Conservation (phyloP, 1,140 invertebrate species). For the Drosophila gunungcola region DNA sequence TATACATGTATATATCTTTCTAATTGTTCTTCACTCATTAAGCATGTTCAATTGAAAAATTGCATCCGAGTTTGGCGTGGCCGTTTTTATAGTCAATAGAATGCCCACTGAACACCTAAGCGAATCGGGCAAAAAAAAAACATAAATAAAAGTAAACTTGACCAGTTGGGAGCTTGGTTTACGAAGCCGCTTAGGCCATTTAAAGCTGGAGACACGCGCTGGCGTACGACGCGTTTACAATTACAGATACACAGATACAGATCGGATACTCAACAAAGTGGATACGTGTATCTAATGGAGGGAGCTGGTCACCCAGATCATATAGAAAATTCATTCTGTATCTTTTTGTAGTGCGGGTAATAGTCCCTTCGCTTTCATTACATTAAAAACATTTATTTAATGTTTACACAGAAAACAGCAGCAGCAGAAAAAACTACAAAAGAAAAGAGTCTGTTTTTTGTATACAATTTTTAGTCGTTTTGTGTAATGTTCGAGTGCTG, state of each 20-base stretch:
- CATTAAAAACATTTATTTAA: constrained; percentile 43
- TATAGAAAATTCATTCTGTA: constrained; percentile 10
- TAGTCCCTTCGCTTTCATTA: constrained; percentile 6
- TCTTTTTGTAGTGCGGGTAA: background rate
- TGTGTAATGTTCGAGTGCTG: constrained; percentile 13
- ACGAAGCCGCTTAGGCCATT: constrained; percentile 36
- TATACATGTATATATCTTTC: constrained; percentile 17
- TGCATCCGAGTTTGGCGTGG: constrained; percentile 62
- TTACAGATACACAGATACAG: constrained; percentile 55
- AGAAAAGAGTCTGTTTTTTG: constrained; percentile 37
- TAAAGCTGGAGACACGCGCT: constrained; percentile 60
- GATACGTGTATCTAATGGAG: constrained; percentile 41
- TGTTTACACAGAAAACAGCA: constrained; percentile 54
- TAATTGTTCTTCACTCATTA: constrained; percentile 59
- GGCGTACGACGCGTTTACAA: constrained; percentile 48
- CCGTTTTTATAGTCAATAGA: constrained; percentile 34
- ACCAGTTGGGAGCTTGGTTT: constrained; percentile 35
- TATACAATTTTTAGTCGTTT: constrained; percentile 17
- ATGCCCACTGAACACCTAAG: constrained; percentile 33
- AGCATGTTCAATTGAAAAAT: constrained; percentile 70
- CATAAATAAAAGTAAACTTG: constrained; percentile 45
- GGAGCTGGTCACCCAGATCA: constrained; percentile 6
- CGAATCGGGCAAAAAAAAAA: constrained; percentile 25
- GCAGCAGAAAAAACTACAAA: constrained; percentile 12
- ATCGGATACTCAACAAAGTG: constrained; percentile 37